Evolutionary conservation across 2,888 invertebrate genomes (phyloP).

Genomic region (Pasiphila rectangulata): DNA sequence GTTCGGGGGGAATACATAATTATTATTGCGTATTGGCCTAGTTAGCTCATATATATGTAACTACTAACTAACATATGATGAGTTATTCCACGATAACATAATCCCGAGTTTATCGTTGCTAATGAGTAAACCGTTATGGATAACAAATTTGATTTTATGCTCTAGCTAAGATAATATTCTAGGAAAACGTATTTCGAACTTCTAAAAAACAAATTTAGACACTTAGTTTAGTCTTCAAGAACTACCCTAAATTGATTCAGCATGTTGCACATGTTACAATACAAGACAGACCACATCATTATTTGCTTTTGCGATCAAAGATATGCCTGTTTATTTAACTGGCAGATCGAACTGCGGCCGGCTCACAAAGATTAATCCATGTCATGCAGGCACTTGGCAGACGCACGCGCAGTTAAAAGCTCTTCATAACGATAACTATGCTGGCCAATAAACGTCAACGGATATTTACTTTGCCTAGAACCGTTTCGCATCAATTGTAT

Average conservation of each 20-base stretch:
- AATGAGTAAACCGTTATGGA: too few species aligned
- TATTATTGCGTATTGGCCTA: conserved; percentile 31
- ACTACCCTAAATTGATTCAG: background rate
- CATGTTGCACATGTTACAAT: conserved; percentile 1
- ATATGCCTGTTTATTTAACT: conserved; percentile 28
- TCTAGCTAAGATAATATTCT: too few species aligned
- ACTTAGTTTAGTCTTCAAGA: background rate
- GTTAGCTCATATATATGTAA: conserved; percentile 16
- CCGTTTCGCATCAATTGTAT: conserved; percentile 4
- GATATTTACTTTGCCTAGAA: conserved; percentile 8
- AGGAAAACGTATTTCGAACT: too few species aligned
- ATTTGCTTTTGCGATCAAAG: conserved; percentile 25
- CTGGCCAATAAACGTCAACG: conserved; percentile 7
- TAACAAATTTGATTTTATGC: too few species aligned
- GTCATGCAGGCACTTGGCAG: conserved; percentile 47
- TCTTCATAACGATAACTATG: conserved; percentile 8
- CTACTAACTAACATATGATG: background rate
- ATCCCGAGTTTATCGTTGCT: too few species aligned
- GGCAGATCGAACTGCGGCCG: conserved; percentile 35
- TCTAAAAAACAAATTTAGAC: too few species aligned
- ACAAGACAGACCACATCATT: conserved; percentile 23
- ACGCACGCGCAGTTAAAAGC: conserved; percentile 34
- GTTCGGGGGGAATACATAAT: conserved; percentile 14
- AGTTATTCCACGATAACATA: too few species aligned
- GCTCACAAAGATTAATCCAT: conserved; percentile 44